Percentiles rank a stretch among this genome's conserved stretches.
These are phyloP conservation scores for Leucophenga varia DNA, from an alignment of 1,140 invertebrate genomes.

Conservation along the genomic window DNA sequence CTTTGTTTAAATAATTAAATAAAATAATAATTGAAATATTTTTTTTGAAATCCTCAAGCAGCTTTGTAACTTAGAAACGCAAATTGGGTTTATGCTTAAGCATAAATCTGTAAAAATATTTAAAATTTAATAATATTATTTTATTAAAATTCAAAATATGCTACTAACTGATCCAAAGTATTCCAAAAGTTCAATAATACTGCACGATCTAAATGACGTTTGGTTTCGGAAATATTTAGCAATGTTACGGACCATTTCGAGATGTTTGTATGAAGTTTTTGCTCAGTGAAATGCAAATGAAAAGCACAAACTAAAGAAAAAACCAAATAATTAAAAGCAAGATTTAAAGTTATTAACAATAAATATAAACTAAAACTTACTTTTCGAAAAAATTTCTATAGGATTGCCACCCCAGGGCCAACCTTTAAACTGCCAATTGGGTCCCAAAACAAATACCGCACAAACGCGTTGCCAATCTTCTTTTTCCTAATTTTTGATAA, in stretches of 20 bases:
- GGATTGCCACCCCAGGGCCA: slow-evolving; percentile 98
- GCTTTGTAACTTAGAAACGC: slow-evolving; percentile 81
- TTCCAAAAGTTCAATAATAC: slow-evolving; percentile 95
- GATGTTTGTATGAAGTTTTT: slow-evolving; percentile 89
- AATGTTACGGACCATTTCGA: slow-evolving; percentile 94
- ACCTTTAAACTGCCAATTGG: slow-evolving; percentile 99
- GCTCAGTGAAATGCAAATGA: slow-evolving; percentile 94
- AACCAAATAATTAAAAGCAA: no score
- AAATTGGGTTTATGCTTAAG: slow-evolving; percentile 86
- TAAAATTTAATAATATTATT: no score
- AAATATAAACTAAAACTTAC: slow-evolving; percentile 60
- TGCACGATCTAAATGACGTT: slow-evolving; percentile 92
- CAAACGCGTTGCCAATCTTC: slow-evolving; percentile 98
- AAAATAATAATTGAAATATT: no score
- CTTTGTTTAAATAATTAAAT: no score
- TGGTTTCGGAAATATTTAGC: slow-evolving; percentile 83
- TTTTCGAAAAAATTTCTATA: slow-evolving; percentile 93
- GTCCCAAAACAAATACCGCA: slow-evolving; percentile 97
- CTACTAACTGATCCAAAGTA: slow-evolving; percentile 82
- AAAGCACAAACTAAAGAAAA: slow-evolving; percentile 84
- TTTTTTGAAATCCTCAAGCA: no score
- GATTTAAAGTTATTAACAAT: slow-evolving; percentile 18
- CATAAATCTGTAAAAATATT: slow-evolving; percentile 78
- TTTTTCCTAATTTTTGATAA: slow-evolving; percentile 79
- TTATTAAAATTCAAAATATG: no score